Evolutionary conservation across 2,797 vertebrate species (phyloP), one percentile per base, ranked within the genome.

Genomic region (Sebastes cheni): DNA sequence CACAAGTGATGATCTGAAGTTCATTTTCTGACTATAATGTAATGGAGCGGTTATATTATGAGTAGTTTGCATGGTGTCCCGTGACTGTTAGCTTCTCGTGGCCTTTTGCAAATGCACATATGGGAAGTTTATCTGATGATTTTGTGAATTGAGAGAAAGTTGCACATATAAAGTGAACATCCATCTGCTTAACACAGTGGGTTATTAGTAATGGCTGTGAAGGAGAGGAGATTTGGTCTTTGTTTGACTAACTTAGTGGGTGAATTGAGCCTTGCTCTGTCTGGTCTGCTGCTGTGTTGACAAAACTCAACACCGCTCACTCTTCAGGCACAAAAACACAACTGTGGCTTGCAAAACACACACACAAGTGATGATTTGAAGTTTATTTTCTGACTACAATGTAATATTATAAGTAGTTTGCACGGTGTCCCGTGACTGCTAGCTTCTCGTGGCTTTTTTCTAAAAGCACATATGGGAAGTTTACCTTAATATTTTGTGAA

Each of bases 241-340:
- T 91, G 89, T 92, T 91, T 86, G 52, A 78, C 32, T 79, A 83
- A 73, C 16, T 65, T 14, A 6, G 75, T 36, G 75, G 59, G 60
- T 18, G 77, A 84, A 32, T 2, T 68, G 1, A 72, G 73, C 39
- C 20, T 42, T 39, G 54, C 52, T 36, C 4, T 2, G 32, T 34
- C 18, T 29, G 61, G 1, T 34, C 2, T 23, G 75, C 75, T 75
- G 75, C 66, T 76, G 74, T 86, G 82, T 81, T 85, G 86, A 86
- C 88, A 84, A 79, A 81, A 85, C 66, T 66, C 59, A 64, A 54
- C 16, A 2, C 18, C 1, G 42, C 25, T 29, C 2, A 10, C 39
- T 50, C 29, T 42, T 56, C 56, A 39, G 66, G 12, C 36, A 62
- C 34, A 6, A 30, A 82, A 74, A 36, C 8, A 30, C 2, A 5